Percentiles rank a stretch among this genome's conserved stretches.
phyloP scores from a whole-genome alignment of 2,797 vertebrate genomes.

The Bovichtus variegatus region DNA sequence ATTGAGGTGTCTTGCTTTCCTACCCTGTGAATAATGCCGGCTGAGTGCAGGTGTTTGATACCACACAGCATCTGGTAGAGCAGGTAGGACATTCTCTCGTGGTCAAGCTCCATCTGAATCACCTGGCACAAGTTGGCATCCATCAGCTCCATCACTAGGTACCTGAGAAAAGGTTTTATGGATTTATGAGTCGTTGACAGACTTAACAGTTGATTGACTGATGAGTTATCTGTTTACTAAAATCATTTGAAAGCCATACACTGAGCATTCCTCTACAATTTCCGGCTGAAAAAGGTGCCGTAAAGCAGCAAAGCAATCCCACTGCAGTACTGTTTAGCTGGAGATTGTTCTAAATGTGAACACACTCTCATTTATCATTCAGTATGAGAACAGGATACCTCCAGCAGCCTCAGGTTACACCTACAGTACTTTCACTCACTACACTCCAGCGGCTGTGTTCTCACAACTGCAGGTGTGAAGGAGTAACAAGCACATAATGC shows the following conservation, averaged over 20 bases:
- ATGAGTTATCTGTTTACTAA: neutral
- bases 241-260: neutral
- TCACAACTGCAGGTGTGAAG: conserved; percentile 32
- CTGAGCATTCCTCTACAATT: neutral
- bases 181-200: neutral
- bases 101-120: conserved; percentile 99
- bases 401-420: conserved; percentile 56
- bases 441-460: conserved; percentile 11
- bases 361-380: conserved; percentile 64
- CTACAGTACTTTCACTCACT: conserved; percentile 50
- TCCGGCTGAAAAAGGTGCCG: neutral
- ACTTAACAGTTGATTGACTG: neutral
- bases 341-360: conserved; percentile 46
- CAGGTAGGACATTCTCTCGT: conserved; percentile 98
- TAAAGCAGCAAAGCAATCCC: neutral
- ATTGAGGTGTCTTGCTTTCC: conserved; percentile 42
- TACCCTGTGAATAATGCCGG: conserved; percentile 99
- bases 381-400: conserved; percentile 53
- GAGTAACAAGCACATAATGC: conserved; percentile 16
- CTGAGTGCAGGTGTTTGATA: conserved; percentile 99
- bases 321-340: neutral
- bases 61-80: conserved; percentile 99
- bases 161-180: conserved; percentile 82
- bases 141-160: conserved; percentile 99
- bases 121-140: conserved; percentile 99